Evolutionary conservation across 2,797 vertebrate species (phyloP), one percentile per base, ranked within the genome.

Genomic region (Pseudocheirus occidentalis): DNA sequence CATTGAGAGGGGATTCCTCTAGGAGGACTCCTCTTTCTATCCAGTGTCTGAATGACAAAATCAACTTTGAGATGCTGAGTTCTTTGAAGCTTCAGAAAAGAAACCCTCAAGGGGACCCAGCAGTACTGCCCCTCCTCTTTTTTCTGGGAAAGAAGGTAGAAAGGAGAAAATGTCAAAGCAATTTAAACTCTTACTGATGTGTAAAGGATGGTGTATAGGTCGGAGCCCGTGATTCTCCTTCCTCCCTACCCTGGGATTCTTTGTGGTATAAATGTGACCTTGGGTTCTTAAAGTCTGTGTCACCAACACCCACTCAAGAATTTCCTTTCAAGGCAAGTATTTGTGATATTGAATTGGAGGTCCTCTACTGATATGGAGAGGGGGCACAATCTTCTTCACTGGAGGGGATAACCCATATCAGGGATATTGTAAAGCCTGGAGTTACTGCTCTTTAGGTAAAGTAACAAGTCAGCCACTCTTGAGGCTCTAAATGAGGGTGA

Each of bases 21-120:
- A 87, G 21, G 21, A 1, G 21, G 21, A 21, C 10, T 97, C 96
- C 96, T 97, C 94, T 98, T 95, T 94, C 94, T n/a, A 96, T 95
- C 93, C 81, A 52, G 9, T 95, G 93, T 97, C 97, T 97, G 94
- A 97, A 97, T 97, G 52, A 58, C 97, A 90, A 90, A 90, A 34
- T 95, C 46, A n/a, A 55, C 95, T 96, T 96, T 96, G 96, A 98
- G 96, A 97, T 87, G 54, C 81, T 62, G 87, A 62, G 92, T 96
- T 96, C 97, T 95, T 96, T 90, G 97, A 95, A 97, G 91, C 95
- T 96, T 89, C 53, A 92, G 94, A 95, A 94, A 94, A 96, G 93
- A 93, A 94, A 94, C 29, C 92, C 34, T 95, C 95, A 18, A 55
- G 54, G 58, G 59, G 93, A 91, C 94, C 96, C 93, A 96, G 55